These are phyloP conservation scores for Sinohyriopsis cumingii DNA, from an alignment of 2,888 invertebrate species.

Conservation along the genomic window DNA sequence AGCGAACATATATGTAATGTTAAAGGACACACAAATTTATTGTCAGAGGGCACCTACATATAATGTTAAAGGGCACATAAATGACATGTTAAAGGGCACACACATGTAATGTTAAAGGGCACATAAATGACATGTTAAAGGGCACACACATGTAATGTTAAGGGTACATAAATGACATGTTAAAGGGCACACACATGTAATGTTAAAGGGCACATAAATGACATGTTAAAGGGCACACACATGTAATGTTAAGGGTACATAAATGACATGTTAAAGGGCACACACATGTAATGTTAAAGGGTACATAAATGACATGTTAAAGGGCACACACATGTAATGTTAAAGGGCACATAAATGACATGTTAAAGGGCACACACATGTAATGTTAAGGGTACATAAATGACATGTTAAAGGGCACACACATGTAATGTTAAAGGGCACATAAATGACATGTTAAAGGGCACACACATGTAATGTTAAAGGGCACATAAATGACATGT, in stretches of 20 bases:
- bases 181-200: neutral
- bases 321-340: neutral
- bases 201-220: neutral
- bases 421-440: too few species aligned
- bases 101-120: neutral
- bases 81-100: too few species aligned
- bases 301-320: neutral
- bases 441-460: neutral
- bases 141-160: neutral
- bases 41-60: neutral
- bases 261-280: too few species aligned
- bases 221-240: too few species aligned
- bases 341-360: neutral
- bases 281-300: too few species aligned
- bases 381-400: too few species aligned
- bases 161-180: too few species aligned
- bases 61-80: neutral
- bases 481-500: too few species aligned
- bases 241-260: neutral
- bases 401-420: too few species aligned
- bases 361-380: neutral
- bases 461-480: neutral
- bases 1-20: too few species aligned
- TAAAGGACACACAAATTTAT: neutral
- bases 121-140: too few species aligned